Conservation (phyloP, 2,888 invertebrate genomes). For the Phlogophora meticulosa region DNA sequence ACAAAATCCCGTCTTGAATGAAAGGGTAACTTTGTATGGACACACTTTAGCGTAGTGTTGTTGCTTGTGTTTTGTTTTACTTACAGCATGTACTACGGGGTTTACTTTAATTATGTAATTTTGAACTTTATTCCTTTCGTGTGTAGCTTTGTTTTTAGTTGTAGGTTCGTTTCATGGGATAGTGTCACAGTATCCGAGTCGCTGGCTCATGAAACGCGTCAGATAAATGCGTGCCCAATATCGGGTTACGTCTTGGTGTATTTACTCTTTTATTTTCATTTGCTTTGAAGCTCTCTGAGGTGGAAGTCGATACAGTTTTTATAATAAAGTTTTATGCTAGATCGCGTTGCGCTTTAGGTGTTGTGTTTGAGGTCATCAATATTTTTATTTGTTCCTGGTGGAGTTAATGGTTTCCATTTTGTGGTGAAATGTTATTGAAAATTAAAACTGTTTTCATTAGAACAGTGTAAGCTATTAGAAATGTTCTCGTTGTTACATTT, state of each 20-base stretch:
- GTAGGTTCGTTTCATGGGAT: conserved; percentile 69
- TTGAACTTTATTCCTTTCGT: conserved; percentile 62
- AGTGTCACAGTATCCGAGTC: conserved; percentile 86
- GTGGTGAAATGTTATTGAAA: too few species aligned
- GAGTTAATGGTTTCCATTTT: too few species aligned
- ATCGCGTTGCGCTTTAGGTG: conserved; percentile 40
- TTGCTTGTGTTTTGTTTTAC: conserved; percentile 83
- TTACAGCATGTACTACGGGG: conserved; percentile 74
- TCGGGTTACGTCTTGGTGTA: conserved; percentile 81
- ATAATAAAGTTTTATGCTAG: conserved; percentile 55
- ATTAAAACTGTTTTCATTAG: too few species aligned
- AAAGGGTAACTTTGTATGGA: conserved; percentile 64
- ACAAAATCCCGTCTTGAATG: conserved; percentile 44
- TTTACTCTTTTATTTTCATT: conserved; percentile 73
- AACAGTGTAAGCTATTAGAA: too few species aligned
- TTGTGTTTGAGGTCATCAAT: conserved; percentile 27
- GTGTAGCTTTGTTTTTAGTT: conserved; percentile 66
- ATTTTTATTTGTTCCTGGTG: not conserved
- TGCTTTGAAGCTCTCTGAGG: conserved; percentile 68
- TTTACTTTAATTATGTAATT: conserved; percentile 57
- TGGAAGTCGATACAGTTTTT: conserved; percentile 63
- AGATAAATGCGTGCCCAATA: conserved; percentile 87
- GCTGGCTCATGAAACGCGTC: conserved; percentile 86
- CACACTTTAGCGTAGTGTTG: conserved; percentile 75
- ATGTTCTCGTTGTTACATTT: not conserved